Percentiles rank a stretch among this genome's conserved stretches.
Conservation (phyloP, 2,888 invertebrate species). For the Machimus atricapillus region DNA sequence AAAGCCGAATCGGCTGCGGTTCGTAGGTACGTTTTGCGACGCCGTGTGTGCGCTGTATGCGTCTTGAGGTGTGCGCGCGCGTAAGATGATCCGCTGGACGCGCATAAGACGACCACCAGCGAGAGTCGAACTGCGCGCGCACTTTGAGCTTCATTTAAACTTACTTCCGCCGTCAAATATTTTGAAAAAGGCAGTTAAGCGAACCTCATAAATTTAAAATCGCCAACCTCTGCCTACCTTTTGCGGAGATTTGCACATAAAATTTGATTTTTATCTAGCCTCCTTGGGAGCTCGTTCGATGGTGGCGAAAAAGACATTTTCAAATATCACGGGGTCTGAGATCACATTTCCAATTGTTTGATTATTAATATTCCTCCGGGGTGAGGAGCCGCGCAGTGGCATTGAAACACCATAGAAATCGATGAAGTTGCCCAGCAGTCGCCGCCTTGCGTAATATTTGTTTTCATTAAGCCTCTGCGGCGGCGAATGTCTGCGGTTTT, state of each 20-base stretch:
- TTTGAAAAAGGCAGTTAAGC: background rate
- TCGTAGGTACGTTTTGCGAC: background rate
- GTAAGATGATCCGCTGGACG: background rate
- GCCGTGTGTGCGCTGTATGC: background rate
- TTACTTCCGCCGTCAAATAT: background rate
- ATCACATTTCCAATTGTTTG: slow-evolving; percentile 4
- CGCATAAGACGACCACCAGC: background rate
- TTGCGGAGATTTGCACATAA: background rate
- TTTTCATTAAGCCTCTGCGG: background rate
- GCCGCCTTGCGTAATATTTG: background rate
- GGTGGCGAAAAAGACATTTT: background rate
- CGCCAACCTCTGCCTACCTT: background rate
- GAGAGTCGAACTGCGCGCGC: background rate
- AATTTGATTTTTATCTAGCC: background rate
- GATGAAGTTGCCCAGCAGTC: background rate
- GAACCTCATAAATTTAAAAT: background rate
- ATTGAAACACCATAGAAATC: background rate
- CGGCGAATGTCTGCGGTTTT: background rate
- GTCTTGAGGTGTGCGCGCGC: background rate
- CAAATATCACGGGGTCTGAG: slow-evolving; percentile 1
- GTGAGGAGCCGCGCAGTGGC: background rate
- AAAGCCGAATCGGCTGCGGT: slow-evolving; percentile 7
- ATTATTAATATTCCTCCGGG: background rate
- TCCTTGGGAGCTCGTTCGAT: background rate
- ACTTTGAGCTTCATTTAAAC: background rate